Conservation (phyloP, 2,797 vertebrate genomes). For the Siniperca obscura region DNA sequence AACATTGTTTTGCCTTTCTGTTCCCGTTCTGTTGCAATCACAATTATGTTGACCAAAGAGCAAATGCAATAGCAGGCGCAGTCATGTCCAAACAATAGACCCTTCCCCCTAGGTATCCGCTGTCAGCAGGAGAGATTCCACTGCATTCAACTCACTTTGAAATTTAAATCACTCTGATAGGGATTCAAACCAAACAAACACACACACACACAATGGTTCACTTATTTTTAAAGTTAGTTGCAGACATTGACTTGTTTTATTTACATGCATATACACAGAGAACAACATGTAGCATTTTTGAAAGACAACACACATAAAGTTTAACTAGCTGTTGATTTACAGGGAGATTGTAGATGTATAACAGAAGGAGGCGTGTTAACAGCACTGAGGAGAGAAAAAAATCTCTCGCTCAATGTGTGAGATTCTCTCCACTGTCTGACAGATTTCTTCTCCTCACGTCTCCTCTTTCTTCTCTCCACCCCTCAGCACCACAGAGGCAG, state of each 20-base stretch:
- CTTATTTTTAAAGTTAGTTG: neutral
- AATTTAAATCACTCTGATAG: neutral
- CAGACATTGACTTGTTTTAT: neutral
- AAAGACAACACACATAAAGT: neutral
- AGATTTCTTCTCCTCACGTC: slow-evolving; percentile 39
- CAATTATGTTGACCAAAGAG: slow-evolving; percentile 14
- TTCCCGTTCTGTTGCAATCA: slow-evolving; percentile 23
- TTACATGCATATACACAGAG: neutral
- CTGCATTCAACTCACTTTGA: neutral
- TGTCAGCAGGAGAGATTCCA: neutral
- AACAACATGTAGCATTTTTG: slow-evolving; percentile 12
- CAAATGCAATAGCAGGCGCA: neutral
- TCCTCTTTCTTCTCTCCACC: slow-evolving; percentile 57
- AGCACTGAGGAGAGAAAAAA: slow-evolving; percentile 45
- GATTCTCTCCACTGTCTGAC: slow-evolving; percentile 35
- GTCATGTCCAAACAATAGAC: slow-evolving; percentile 11
- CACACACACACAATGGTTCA: neutral
- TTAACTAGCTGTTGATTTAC: slow-evolving; percentile 83
- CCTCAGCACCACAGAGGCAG: slow-evolving; percentile 46
- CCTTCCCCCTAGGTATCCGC: too few species aligned
- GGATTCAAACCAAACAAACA: neutral
- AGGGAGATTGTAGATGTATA: slow-evolving; percentile 88
- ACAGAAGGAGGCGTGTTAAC: slow-evolving; percentile 76
- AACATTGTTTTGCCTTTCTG: neutral
- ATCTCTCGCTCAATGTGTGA: slow-evolving; percentile 29